These are phyloP conservation scores for Enteromius anoplus DNA, from an alignment of 2,797 vertebrate genomes.

Conservation along the genomic window DNA sequence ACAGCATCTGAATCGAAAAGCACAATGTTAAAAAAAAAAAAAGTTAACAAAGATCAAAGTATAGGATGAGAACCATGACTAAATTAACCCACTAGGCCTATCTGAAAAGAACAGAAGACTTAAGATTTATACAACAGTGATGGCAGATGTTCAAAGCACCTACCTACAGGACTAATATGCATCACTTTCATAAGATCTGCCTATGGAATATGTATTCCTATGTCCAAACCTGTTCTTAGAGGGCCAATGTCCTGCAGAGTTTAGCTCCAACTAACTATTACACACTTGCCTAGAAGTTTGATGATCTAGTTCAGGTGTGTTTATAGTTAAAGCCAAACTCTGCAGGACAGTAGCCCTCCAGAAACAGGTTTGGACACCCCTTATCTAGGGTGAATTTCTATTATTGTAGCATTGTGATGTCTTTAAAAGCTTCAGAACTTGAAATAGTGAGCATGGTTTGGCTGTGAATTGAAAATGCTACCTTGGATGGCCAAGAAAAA, in stretches of 20 bases:
- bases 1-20: not conserved
- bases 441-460: not conserved
- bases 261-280: not conserved
- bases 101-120: conserved; percentile 13
- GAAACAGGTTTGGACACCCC: not conserved
- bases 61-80: conserved; percentile 29
- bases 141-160: conserved; percentile 33
- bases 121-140: conserved; percentile 25
- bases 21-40: not conserved
- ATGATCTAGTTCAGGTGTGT: not conserved
- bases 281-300: not conserved
- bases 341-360: not conserved
- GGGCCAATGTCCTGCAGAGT: not conserved
- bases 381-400: conserved; percentile 2
- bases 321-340: not conserved
- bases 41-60: conserved; percentile 34
- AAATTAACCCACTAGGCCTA: conserved; percentile 19
- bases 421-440: conserved; percentile 1
- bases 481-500: not conserved
- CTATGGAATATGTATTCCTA: not conserved
- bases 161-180: not conserved
- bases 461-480: not conserved
- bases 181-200: conserved; percentile 1
- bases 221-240: not conserved
- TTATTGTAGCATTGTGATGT: not conserved